Evolutionary conservation across 2,888 invertebrate species (phyloP), one percentile per base, ranked within the genome.

Genomic region (Bhutanitis thaidina): DNA sequence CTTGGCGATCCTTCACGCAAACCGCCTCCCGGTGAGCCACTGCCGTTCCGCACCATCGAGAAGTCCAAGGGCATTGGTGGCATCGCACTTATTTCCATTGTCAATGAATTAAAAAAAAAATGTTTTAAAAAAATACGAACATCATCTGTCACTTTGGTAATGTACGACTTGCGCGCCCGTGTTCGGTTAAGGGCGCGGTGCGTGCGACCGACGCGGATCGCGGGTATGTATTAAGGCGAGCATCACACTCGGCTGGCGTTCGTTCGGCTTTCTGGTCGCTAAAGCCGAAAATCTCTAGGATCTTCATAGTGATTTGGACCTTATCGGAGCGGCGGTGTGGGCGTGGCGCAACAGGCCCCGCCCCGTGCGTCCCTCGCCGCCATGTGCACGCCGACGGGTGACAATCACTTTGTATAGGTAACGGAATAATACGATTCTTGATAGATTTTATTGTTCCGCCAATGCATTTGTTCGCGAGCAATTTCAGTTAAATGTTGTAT

Each of bases 31-130:
- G 87, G 80, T 43, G 85, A 80, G 46, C 73, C 78, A 60, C 69
- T 72, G 58, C 72, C 87, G 76, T 70, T 78, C 71, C 90, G 74
- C 78, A 89, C 87, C 89, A 91, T 88, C 53, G 92, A 93, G 81
- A 92, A 93, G 91, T 93, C 93, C 81, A 93, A 76, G 52, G 93
- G 93, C 92, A 93, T 92, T 52, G 90, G 88, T 52, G 90, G 81
- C 83, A 91, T 90, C 43, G 91, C 88, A 89, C 92, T 91, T 63
- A 92, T 80, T 85, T 92, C 92, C 90, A 92, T 90, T 67, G 83
- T 91, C 58, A 70, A 62, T 59, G 35, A 35, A 40, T 54, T 51
- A 48, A 41, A 54, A 49, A 52, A 48, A 67, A 65, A 65, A 20
- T 5, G 5, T 3, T 70, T 70, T 37, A 48, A 48, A 59, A 60